phyloP scores from a whole-genome alignment of 2,113 vertebrate species.

The Orycteropus afer region DNA sequence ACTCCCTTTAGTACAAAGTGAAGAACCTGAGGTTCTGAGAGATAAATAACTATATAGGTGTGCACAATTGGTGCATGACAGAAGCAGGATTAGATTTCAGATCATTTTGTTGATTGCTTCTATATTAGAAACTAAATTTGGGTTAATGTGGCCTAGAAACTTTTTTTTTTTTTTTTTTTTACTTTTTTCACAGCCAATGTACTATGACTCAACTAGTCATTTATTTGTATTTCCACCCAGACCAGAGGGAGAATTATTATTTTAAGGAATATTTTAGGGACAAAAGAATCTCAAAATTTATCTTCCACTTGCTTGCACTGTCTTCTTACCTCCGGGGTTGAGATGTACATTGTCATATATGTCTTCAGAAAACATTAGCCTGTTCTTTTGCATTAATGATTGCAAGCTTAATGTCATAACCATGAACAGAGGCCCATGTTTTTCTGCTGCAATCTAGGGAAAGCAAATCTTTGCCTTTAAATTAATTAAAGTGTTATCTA shows the following conservation, averaged over 20 bases:
- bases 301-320: neutral
- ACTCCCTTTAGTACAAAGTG: neutral
- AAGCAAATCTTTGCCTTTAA: neutral
- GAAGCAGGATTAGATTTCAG: neutral
- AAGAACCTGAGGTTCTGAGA: neutral
- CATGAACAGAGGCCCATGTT: neutral
- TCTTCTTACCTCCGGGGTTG: neutral
- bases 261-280: neutral
- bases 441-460: neutral
- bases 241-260: neutral
- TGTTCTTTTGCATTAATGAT: neutral
- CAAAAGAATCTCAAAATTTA: neutral
- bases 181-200: neutral
- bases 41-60: neutral
- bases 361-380: neutral
- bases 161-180: neutral
- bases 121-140: neutral
- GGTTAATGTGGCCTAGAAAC: neutral
- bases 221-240: neutral
- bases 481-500: neutral
- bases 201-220: neutral
- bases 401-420: neutral
- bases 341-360: neutral
- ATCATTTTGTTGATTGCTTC: neutral
- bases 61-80: neutral